Percentiles rank a stretch among this genome's conserved stretches.
Conservation (phyloP, 1,140 invertebrate species). For the Penaeus japonicus region DNA sequence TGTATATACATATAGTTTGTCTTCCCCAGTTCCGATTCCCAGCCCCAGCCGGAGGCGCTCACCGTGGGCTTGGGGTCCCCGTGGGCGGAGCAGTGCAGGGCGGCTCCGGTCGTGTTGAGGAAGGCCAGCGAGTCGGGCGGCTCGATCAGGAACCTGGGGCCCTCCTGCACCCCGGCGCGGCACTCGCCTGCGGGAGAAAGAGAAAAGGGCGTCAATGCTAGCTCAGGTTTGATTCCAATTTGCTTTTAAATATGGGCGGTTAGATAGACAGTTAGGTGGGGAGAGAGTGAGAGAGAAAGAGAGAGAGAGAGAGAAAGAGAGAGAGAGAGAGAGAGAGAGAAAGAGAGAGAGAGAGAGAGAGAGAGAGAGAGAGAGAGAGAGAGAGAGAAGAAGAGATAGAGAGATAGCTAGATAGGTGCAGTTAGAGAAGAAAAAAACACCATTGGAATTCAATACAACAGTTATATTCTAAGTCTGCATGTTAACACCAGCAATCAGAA, state of each 20-base stretch:
- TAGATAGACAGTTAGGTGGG: neutral
- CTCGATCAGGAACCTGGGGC: slow-evolving; percentile 36
- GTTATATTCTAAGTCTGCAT: too few species aligned
- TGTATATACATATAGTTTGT: neutral
- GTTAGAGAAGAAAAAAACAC: neutral
- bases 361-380: neutral
- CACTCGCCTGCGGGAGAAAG: slow-evolving; percentile 13
- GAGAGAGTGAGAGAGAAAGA: too few species aligned
- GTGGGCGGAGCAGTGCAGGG: slow-evolving; percentile 43
- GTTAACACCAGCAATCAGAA: too few species aligned
- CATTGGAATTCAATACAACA: too few species aligned
- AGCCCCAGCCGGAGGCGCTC: neutral
- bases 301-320: too few species aligned
- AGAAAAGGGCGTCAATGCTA: neutral
- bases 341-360: neutral
- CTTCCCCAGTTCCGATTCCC: too few species aligned
- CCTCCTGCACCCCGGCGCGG: slow-evolving; percentile 36
- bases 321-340: too few species aligned
- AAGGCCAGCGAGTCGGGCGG: slow-evolving; percentile 31
- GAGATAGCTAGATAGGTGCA: neutral
- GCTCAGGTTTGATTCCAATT: too few species aligned
- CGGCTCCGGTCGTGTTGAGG: slow-evolving; percentile 39
- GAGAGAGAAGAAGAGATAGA: neutral
- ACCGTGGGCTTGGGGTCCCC: slow-evolving; percentile 41
- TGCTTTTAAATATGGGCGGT: too few species aligned